Base-by-base conservation (phyloP, 2,888 invertebrate species). In the Imbricaverruca yamaguchii region DNA sequence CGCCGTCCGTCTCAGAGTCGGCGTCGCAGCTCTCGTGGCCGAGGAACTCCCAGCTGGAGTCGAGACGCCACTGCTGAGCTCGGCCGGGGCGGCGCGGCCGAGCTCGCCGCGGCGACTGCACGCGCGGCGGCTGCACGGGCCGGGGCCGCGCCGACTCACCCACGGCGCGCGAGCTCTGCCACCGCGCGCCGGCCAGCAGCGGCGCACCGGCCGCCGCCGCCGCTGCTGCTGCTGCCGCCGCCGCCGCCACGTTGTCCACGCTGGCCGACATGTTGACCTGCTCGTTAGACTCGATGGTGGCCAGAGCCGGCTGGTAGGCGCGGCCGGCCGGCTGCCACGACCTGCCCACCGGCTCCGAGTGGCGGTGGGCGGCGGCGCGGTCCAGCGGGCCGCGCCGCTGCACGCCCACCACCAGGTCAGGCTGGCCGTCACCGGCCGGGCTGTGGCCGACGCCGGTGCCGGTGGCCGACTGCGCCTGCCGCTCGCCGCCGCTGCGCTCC, bases 31-130 rank as follows among this genome's bases (percentile, higher is more conserved):
- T 82, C 25, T 83, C 80, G 65, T 77, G 69, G 82, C 93, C 92
- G 88, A 94, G 93, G 87, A 94, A 95, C 87, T 94, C 94, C 95
- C 95, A 95, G 87, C 94, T 94, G 85, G 94, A 94, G 88, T 95
- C 95, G 83, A 95, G 91, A 84, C 93, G 92, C 94, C 95, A 95
- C 83, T 74, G 74, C 74, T 74, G 53, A 21, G 74, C 21, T 23
- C 55, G 53, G 53, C 53, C 74, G 74, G 18, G 21, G 74, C 53
- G 74, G 39, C 53, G 74, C 59, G 59, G 59, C 12, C 12, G 59
- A 59, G 59, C 59, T 11, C 59, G 59, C 59, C 59, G 59, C 59
- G 59, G 59, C 15, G 59, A 59, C 59, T 59, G 59, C 12, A 59
- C 15, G 18, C 74, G 39, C 25, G 74, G 53, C 53, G 39, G 74